Evolutionary conservation across 2,888 invertebrate genomes (phyloP), one percentile per base, ranked within the genome.

Genomic region (Alloscopus bannaensis): DNA sequence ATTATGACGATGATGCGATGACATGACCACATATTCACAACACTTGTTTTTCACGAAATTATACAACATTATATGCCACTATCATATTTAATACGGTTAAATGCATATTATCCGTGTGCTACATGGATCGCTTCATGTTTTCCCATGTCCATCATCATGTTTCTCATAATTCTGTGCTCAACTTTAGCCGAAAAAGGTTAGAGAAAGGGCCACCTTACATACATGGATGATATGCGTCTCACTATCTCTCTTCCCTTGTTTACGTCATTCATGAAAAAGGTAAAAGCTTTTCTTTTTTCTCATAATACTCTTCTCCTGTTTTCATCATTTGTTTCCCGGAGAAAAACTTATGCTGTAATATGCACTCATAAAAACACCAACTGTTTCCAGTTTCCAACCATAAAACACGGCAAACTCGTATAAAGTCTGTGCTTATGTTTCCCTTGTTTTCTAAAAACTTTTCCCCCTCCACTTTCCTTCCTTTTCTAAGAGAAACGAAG

Each of bases 351-450:
- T n/a, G n/a, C n/a, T n/a, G n/a, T n/a, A n/a, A n/a, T n/a, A n/a
- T n/a, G n/a, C n/a, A 18, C 59, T 59, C 59, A 36, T 59, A 50
- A 59, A 59, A 59, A 59, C 59, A 59, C 59, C 59, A 59, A 59
- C 59, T 59, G 59, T 59, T 59, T 31, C 59, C 59, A 59, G 59
- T 29, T 59, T 29, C 3, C 59, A 52, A 6, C 11, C 59, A 29
- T 59, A 59, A 59, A 55, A 59, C 29, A 29, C 59, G 59, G 31
- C n/a, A 59, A 57, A 59, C 20, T 28, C 50, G 31, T 36, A 59
- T 31, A 59, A 59, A 20, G 29, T 57, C n/a, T n/a, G 3, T 28
- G 59, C 6, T 31, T 52, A 22, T 22, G 52, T 24, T 36, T 36
- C 13, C 4, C 24, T 47, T 47, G 47, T 52, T 24, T 52, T 20